Evolutionary conservation across 2,797 vertebrate genomes (phyloP).

Genomic region (Phrynocephalus vlangalii): DNA sequence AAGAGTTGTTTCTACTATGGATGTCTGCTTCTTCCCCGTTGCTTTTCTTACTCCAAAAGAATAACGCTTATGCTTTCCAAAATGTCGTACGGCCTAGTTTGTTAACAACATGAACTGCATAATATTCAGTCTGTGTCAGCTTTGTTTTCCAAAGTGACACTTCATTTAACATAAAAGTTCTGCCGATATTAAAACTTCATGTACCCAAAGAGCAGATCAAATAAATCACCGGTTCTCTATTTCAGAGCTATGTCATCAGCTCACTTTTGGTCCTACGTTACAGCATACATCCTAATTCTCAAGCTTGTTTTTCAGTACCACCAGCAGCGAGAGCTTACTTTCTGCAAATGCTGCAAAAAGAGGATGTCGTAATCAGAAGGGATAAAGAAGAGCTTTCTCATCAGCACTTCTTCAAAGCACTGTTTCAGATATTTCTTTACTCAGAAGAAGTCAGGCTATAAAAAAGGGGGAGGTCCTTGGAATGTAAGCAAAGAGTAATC

Average conservation of each 20-base stretch:
- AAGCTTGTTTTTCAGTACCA: background rate
- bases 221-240: conserved; percentile 13
- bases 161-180: conserved; percentile 45
- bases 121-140: conserved; percentile 23
- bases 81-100: conserved; percentile 16
- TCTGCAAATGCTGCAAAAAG: conserved; percentile 27
- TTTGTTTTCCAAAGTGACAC: conserved; percentile 40
- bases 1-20: too few relatives aligned
- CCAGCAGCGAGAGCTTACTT: background rate
- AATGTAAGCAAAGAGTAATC: background rate
- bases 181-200: conserved; percentile 21
- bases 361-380: background rate
- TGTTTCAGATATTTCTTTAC: conserved; percentile 23
- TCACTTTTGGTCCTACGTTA: conserved; percentile 12
- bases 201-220: conserved; percentile 40
- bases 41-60: conserved; percentile 14
- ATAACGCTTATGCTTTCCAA: conserved; percentile 7
- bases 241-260: conserved; percentile 17
- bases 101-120: background rate
- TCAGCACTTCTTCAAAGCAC: conserved; percentile 6
- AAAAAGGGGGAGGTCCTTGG: conserved; percentile 23
- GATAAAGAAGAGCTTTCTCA: background rate
- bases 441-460: background rate
- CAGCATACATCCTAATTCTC: conserved; percentile 34
- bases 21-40: too few relatives aligned